Evolutionary conservation across 2,113 vertebrate genomes (phyloP), one percentile per base, ranked within the genome.

Genomic region (Jaculus jaculus): DNA sequence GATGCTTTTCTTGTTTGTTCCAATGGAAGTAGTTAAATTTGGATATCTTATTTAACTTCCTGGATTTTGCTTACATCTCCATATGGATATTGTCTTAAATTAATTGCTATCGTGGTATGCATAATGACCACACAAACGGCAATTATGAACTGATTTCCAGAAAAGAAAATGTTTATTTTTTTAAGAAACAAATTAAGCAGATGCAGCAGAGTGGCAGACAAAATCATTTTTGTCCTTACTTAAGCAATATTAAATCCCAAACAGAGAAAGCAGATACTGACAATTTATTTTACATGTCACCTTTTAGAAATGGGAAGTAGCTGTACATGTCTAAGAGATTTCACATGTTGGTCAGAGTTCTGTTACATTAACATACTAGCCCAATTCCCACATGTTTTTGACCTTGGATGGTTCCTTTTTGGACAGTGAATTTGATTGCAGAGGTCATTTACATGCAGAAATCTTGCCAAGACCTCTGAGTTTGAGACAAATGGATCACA

Each of bases 401-500:
- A 61, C 34, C n/a, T 83, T 79, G 78, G 28, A 51, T 7, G 24
- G 74, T 7, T 12, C 28, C 68, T 66, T 32, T 21, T 84, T 60
- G 30, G 26, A 58, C 10, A 68, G 1, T 0, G 13, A 74, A 65
- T 32, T 15, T 21, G 1, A 61, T 84, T 65, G 72, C 23, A 79
- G 84, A 94, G 74, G 73, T 5, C 30, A 68, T 84, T 94, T 51
- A n/a, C 47, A 51, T 21, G 54, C 73, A 9, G 23, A 65, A 58
- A 81, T 93, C 73, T 75, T 94, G 91, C 84, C 77, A 90, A 96
- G 66, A 90, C 63, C 0, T 77, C 47, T 24, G 84, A 69, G 58
- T 92, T 72, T 9, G 93, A 75, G 78, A 96, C 96, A 97, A 97
- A 97, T 54, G 15, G 94, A 84, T 34, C 4, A 51, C 12, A 73